Evolutionary conservation across 1,140 invertebrate species (phyloP).

Genomic region (Bombus huntii): DNA sequence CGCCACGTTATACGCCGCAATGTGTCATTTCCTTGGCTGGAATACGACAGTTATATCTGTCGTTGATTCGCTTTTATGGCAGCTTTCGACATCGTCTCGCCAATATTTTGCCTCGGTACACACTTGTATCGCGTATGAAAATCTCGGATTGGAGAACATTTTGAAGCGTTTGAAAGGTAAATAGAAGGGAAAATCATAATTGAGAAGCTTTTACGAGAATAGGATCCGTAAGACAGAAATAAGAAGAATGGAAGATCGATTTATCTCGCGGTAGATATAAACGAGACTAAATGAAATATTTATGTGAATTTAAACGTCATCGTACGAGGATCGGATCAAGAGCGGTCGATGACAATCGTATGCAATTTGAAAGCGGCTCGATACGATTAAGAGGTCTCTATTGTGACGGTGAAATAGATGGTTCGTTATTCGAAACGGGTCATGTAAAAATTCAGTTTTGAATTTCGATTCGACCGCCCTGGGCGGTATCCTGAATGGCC

Average conservation of each 20-base stretch:
- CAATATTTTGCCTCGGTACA: background rate
- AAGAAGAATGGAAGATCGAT: no score
- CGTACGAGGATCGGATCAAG: no score
- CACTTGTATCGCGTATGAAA: background rate
- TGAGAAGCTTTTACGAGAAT: no score
- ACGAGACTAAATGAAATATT: background rate
- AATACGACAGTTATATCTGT: background rate
- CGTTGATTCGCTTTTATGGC: background rate
- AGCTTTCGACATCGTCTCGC: background rate
- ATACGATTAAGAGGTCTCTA: background rate
- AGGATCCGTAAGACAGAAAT: no score
- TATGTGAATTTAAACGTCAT: background rate
- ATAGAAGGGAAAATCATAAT: no score
- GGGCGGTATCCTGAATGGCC: background rate
- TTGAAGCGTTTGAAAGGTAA: no score
- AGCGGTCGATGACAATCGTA: background rate
- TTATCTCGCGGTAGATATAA: no score
- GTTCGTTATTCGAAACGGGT: background rate
- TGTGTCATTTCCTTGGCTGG: background rate
- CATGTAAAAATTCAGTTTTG: constrained; percentile 4
- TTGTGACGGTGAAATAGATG: background rate
- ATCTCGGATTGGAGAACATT: no score
- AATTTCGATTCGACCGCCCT: background rate
- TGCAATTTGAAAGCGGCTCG: background rate
- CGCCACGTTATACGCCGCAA: background rate